phyloP scores from a whole-genome alignment of 2,113 vertebrate species.

The Pseudonaja textilis region DNA sequence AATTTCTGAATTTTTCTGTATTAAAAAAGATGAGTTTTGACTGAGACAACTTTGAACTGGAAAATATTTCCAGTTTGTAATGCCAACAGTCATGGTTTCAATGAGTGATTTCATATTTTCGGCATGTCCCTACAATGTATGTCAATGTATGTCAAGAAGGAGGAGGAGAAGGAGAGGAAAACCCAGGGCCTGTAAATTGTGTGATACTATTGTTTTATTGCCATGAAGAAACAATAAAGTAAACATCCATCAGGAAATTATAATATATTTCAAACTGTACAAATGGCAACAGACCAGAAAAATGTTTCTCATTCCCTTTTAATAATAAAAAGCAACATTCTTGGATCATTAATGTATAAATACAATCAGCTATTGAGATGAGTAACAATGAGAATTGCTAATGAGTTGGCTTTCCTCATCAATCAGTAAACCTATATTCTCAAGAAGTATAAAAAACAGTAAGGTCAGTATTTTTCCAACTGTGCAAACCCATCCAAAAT shows the following conservation, averaged over 20 bases:
- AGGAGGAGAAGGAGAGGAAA: neutral
- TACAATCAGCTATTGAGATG: neutral
- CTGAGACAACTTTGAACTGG: neutral
- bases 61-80: constrained; percentile 17
- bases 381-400: neutral
- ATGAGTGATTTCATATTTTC: constrained; percentile 16
- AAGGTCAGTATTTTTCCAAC: neutral
- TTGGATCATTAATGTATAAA: neutral
- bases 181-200: constrained; percentile 3
- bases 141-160: neutral
- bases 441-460: neutral
- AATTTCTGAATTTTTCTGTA: neutral
- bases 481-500: neutral
- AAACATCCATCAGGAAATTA: neutral
- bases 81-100: constrained; percentile 39
- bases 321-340: neutral
- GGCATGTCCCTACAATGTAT: constrained; percentile 14
- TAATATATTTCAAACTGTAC: neutral
- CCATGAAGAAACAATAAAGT: neutral
- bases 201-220: neutral
- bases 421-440: neutral
- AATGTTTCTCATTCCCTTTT: neutral
- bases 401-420: neutral
- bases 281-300: neutral
- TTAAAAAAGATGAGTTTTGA: neutral